phyloP scores from a whole-genome alignment of 2,113 vertebrate genomes.

The Podiceps cristatus region DNA sequence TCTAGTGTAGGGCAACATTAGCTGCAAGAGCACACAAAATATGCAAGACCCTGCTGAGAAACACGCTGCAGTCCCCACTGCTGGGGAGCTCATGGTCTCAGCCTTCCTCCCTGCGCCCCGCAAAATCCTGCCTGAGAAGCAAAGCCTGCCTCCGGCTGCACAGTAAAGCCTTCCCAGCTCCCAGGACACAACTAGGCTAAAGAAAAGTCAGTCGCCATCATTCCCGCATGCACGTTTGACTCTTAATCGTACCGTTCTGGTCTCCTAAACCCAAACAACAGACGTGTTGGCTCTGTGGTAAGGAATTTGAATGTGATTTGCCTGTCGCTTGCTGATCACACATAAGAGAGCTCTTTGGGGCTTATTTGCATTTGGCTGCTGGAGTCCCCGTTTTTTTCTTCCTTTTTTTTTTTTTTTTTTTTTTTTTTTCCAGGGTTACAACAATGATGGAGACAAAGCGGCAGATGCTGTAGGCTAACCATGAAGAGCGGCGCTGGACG shows the following conservation, averaged over 20 bases:
- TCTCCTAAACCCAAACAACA: slow-evolving; percentile 48
- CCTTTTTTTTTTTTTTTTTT: background rate
- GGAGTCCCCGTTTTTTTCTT: background rate
- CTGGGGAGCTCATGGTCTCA: background rate
- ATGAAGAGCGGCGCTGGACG: background rate
- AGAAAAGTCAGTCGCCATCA: background rate
- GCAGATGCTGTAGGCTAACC: slow-evolving; percentile 16
- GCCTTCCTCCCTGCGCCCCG: background rate
- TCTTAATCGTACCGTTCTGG: background rate
- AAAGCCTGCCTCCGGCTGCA: fast-evolving
- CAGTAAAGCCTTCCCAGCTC: background rate
- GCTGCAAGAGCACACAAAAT: background rate
- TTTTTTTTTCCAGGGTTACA: background rate
- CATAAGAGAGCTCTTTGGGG: background rate
- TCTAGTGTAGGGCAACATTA: background rate
- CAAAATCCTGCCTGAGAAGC: background rate
- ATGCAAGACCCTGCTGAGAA: background rate
- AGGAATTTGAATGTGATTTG: background rate
- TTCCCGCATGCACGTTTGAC: fast-evolving
- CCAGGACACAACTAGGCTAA: background rate
- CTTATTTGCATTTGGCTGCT: slow-evolving; percentile 48
- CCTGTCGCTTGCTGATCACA: background rate
- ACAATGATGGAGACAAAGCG: background rate
- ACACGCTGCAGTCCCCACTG: background rate
- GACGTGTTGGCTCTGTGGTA: background rate